Base-by-base conservation (phyloP, 2,888 invertebrate genomes). In the Hoplodrina ambigua region DNA sequence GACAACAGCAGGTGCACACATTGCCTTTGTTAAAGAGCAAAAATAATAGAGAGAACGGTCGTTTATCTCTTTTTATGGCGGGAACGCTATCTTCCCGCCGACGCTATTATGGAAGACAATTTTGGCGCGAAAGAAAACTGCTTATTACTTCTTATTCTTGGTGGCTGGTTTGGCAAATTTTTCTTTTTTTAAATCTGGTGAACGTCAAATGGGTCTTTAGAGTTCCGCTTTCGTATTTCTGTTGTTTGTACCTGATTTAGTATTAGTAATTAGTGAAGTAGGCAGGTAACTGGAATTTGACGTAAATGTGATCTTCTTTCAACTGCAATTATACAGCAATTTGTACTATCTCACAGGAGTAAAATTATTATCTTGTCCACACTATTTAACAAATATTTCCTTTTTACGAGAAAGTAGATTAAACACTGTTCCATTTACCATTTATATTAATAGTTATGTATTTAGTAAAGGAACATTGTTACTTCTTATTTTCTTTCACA, bases 1-100 rank as follows among this genome's bases (percentile, higher is more conserved):
- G 95, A 94, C 93, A 89, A 94, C 91, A 89, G 90, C 92, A 93
- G 92, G 92, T 94, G 94, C 94, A 94, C 94, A 94, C 94, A 94
- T 94, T 94, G 92, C 95, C 88, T 93, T 96, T 96, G 95, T 96
- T 94, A 93, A 94, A 94, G 94, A 93, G 93, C 94, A 95, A 95
- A 96, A 96, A 96, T 96, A 95, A 96, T 96, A 96, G 96, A 96
- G 94, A 94, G 92, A 92, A 90, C 90, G 94, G 94, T 95, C 95
- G 96, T 96, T 96, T 95, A 96, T 96, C 94, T 95, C 95, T 94
- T 94, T 96, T 96, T 96, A 96, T 94, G 94, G 93, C 94, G 92
- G 89, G 89, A 88, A 86, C 93, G 94, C 94, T 96, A 96, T 96
- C 95, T 95, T 89, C 89, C 91, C 91, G 90, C 90, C 93, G 92